Percentiles rank a stretch among this genome's conserved stretches.
Evolutionary conservation across 2,113 vertebrate genomes (phyloP).

Genomic region (Thermophis baileyi): DNA sequence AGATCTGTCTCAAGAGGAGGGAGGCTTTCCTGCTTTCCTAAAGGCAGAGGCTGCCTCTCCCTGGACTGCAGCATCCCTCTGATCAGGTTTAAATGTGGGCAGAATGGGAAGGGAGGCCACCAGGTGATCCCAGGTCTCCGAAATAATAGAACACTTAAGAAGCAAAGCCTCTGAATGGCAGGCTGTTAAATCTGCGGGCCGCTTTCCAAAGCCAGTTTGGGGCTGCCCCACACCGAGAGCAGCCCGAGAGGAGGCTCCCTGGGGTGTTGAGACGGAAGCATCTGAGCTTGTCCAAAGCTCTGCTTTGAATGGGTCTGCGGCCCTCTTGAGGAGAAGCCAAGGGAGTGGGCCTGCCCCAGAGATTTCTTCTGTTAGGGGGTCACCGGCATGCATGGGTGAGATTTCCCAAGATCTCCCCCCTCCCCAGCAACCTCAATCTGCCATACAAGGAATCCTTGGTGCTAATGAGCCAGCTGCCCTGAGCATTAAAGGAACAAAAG

Average conservation of each 20-base stretch:
- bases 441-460: background rate
- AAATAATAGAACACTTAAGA: background rate
- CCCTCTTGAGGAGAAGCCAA: background rate
- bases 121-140: background rate
- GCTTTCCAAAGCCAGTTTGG: background rate
- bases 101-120: background rate
- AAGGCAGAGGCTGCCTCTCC: background rate
- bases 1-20: background rate
- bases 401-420: background rate
- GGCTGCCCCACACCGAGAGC: background rate
- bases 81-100: background rate
- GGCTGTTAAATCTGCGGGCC: background rate
- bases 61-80: background rate
- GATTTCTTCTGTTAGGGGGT: too few species aligned
- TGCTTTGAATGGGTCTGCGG: background rate
- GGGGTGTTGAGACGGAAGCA: background rate
- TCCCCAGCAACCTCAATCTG: background rate
- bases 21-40: background rate
- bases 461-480: background rate
- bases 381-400: background rate
- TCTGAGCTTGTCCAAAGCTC: background rate
- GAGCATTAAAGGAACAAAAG: background rate
- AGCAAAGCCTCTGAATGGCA: background rate
- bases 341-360: too few species aligned
- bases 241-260: background rate